Evolutionary conservation across 2,888 invertebrate species (phyloP), one percentile per base, ranked within the genome.

Genomic region (Mayetiola destructor): DNA sequence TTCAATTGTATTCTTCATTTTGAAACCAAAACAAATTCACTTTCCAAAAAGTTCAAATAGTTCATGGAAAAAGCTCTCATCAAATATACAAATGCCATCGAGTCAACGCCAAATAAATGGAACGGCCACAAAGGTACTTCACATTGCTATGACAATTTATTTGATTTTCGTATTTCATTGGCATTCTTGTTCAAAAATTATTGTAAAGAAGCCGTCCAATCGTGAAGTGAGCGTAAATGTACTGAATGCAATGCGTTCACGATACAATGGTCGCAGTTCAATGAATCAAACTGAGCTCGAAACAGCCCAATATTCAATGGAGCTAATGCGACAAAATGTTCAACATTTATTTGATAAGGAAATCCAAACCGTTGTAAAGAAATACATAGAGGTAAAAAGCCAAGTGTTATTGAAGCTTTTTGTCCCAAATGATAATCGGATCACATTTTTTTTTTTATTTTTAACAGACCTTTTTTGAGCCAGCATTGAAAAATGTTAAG

Each of bases 321-420:
- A 81, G 63, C 66, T 81, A 48, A 66, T 82, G 29, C 69, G 81
- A 37, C 78, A 79, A 62, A 79, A 77, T 63, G 69, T 82, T 57
- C 82, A 82, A 67, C 71, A 74, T 56, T 70, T 73, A 53, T 78
- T 82, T 54, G 81, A 81, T 66, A 75, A 77, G 63, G 81, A 81
- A 64, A 75, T 81, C 48, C 75, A 79, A 64, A 68, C 69, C 29
- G 72, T 81, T 55, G 73, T 82, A 56, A 75, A 78, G 62, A 76
- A 76, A 61, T 82, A 80, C 63, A 69, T 80, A 60, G 77, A 79
- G 64, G 80, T 79, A 67, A n/a, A n/a, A n/a, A 62, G 66, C 58
- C 4, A 14, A 39, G 16, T 54, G 14, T 6, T 20, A 20, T 12
- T 58, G 37, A 37, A 37, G 35, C 8, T n/a, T 32, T 5, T 20